Conservation (phyloP, 2,797 vertebrate genomes). For the Oryzias dopingdopingensis region DNA sequence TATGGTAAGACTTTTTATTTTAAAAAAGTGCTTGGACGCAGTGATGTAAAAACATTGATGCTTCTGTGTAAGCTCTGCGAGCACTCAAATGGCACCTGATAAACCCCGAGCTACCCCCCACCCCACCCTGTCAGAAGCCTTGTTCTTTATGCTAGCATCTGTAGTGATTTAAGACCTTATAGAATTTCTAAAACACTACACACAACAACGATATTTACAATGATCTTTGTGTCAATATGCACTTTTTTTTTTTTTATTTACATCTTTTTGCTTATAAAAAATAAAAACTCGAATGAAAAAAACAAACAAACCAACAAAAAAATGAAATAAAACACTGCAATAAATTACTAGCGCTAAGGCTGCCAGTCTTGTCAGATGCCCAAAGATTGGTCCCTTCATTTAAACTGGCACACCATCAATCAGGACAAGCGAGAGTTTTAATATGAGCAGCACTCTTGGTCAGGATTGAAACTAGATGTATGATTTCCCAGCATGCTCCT, state of each 20-base stretch:
- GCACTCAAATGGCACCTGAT: conserved; percentile 69
- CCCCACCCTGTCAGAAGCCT: conserved; percentile 47
- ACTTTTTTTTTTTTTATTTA: conserved; percentile 63
- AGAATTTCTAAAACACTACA: conserved; percentile 71
- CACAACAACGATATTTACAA: conserved; percentile 75
- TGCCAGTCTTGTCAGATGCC: conserved; percentile 71
- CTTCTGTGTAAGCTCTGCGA: conserved; percentile 52
- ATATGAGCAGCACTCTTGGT: conserved; percentile 53
- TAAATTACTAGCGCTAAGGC: conserved; percentile 81
- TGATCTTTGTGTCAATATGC: conserved; percentile 68
- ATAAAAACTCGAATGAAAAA: conserved; percentile 59
- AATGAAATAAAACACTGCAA: conserved; percentile 66
- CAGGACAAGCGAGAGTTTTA: conserved; percentile 44
- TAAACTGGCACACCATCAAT: conserved; percentile 71
- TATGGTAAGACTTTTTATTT: conserved; percentile 20
- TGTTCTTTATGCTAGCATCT: conserved; percentile 65
- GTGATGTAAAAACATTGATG: conserved; percentile 65
- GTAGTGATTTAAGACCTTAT: conserved; percentile 70
- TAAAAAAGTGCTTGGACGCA: conserved; percentile 49
- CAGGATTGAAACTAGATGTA: conserved; percentile 24
- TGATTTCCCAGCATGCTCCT: conserved; percentile 32
- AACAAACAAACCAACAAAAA: conserved; percentile 38
- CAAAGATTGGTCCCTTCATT: conserved; percentile 68
- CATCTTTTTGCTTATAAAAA: conserved; percentile 76
- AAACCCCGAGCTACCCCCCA: conserved; percentile 34